Base-by-base conservation (phyloP, 2,888 invertebrate genomes). In the Mechanitis mazaeus region DNA sequence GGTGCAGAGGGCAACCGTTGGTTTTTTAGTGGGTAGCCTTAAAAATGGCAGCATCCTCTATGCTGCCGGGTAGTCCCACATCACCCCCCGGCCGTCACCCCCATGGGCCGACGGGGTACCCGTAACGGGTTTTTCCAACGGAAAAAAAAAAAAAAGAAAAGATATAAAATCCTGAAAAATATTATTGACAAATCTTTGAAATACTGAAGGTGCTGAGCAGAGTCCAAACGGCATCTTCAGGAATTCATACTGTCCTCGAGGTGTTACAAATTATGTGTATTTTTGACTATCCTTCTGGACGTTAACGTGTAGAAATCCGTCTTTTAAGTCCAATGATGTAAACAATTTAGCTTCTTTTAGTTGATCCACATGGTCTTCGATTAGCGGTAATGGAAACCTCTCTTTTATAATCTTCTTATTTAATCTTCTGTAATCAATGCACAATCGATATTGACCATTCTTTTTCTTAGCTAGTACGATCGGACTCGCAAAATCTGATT, bases 201-300 rank as follows among this genome's bases (percentile, higher is more conserved):
- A 20, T 20, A 20, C 20, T 20, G 20, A 20, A 20, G 20, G 20
- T 20, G 20, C 20, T 20, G 20, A 20, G 20, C 20, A 20, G 20
- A 20, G 20, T 20, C 20, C 20, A 20, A 20, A 20, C 20, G 20
- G 20, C 66, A 38, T 66, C 38, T 11, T 71, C n/a, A 74, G 56
- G 64, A 84, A 81, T 67, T 85, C 80, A 68, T 69, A 83, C 54
- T 84, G 83, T 11, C 80, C 80, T 50, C 55, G n/a, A 20, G 33
- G 60, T 2, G 77, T 78, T 3, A 81, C 77, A 70, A 83, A 84
- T 0, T 81, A 63, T 1, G 80, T 80, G 59, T 79, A 82, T 64
- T 75, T 73, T 54, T 73, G 28, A 28, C 64, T 69, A n/a, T 68
- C 59, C 54, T 69, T 68, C 12, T 71, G 71, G 2, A 79, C 60